phyloP scores from a whole-genome alignment of 2,888 invertebrate genomes.

The Blomia tropicalis region DNA sequence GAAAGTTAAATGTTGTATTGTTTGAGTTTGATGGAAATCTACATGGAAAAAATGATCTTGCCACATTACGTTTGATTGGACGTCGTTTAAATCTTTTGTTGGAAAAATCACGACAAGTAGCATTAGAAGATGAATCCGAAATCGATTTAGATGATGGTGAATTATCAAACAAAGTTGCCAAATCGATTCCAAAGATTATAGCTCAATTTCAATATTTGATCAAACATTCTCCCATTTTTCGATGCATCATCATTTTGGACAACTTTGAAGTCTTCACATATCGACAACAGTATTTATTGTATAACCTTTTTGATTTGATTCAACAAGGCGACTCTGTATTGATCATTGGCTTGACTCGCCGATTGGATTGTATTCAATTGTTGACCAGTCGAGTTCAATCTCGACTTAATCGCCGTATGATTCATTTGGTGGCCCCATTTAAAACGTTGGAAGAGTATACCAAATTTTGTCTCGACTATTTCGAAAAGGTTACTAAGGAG shows the following conservation, averaged over 20 bases:
- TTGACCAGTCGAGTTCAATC: slow-evolving; percentile 25
- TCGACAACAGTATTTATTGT: slow-evolving; percentile 25
- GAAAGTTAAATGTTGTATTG: slow-evolving; percentile 4
- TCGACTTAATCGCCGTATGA: slow-evolving; percentile 17
- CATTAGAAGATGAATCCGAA: slow-evolving; percentile 3
- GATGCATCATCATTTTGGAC: slow-evolving; percentile 21
- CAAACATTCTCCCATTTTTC: background rate
- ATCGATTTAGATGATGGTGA: background rate
- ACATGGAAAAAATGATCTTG: slow-evolving; percentile 18
- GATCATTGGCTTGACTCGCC: slow-evolving; percentile 24
- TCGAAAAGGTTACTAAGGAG: background rate
- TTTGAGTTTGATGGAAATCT: slow-evolving; percentile 6
- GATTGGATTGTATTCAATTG: slow-evolving; percentile 23
- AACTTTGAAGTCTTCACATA: slow-evolving; percentile 24
- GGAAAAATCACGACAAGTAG: background rate
- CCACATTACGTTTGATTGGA: slow-evolving; percentile 15
- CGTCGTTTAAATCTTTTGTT: slow-evolving; percentile 3
- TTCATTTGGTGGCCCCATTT: slow-evolving; percentile 22
- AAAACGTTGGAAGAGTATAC: slow-evolving; percentile 15
- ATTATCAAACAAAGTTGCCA: background rate
- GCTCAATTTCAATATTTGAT: slow-evolving; percentile 1
- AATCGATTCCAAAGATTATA: slow-evolving; percentile 17
- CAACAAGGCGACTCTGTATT: slow-evolving; percentile 24
- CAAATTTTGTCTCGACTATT: background rate
- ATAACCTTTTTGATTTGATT: slow-evolving; percentile 23